phyloP scores from a whole-genome alignment of 2,888 invertebrate genomes.

The Nephrotoma appendiculata region DNA sequence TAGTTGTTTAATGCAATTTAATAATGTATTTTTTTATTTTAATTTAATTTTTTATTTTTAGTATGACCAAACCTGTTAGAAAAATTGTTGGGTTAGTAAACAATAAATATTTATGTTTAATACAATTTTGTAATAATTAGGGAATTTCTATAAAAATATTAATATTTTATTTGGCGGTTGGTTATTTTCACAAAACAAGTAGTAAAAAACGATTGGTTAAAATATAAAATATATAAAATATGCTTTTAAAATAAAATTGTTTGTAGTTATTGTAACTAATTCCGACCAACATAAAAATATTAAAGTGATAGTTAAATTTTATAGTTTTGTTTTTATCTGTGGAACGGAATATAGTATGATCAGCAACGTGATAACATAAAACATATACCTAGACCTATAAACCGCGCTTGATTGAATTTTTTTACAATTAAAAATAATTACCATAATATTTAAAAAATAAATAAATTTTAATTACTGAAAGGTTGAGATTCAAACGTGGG shows the following conservation, averaged over 20 bases:
- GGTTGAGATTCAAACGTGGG: too few relatives aligned
- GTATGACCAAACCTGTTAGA: constrained; percentile 34
- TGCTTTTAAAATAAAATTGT: background rate
- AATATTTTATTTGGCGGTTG: background rate
- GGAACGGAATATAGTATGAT: background rate
- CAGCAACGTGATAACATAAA: background rate
- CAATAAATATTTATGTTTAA: constrained; percentile 1
- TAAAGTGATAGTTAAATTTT: background rate
- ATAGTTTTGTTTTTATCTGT: background rate
- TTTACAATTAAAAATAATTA: too few relatives aligned
- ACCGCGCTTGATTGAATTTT: too few relatives aligned
- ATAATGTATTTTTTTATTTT: background rate
- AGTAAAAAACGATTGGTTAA: background rate
- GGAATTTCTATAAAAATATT: background rate
- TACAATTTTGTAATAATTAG: background rate
- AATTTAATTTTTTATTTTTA: constrained; percentile 16
- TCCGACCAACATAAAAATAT: background rate
- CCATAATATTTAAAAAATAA: too few relatives aligned
- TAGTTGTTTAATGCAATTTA: background rate
- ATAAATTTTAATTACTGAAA: too few relatives aligned
- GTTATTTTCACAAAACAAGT: background rate
- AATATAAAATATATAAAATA: background rate
- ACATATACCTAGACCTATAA: too few relatives aligned
- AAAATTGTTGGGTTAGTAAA: constrained; percentile 14
- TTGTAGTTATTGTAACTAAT: background rate